Percentiles rank a stretch among this genome's conserved stretches.
Conservation (phyloP, 1,140 invertebrate species). For the Hylyphantes graminicola region DNA sequence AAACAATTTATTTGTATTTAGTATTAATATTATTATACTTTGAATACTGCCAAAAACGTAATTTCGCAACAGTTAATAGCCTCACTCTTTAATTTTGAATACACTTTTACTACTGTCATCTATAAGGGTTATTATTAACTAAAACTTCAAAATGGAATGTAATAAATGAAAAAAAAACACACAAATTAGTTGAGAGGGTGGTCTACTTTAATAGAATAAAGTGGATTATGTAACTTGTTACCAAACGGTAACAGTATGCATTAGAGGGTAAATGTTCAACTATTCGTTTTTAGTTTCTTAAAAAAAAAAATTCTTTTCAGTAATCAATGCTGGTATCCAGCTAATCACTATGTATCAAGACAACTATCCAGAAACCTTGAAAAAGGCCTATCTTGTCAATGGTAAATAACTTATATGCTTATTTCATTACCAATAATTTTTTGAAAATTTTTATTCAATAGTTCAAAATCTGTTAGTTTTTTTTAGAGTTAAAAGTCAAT, state of each 20-base stretch:
- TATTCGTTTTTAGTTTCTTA: neutral
- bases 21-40: no score
- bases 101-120: no score
- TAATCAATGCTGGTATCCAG: conserved; percentile 44
- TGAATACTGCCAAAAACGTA: no score
- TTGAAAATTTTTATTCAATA: neutral
- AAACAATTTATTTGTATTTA: no score
- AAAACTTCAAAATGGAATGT: no score
- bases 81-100: no score
- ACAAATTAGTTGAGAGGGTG: neutral
- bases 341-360: conserved; percentile 53
- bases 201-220: no score
- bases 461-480: neutral
- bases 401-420: neutral
- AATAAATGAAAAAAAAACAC: no score
- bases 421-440: neutral
- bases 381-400: conserved; percentile 47
- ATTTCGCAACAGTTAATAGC: no score
- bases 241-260: no score
- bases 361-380: conserved; percentile 48
- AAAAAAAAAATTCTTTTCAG: conserved; percentile 4
- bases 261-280: neutral
- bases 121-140: no score
- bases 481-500: neutral
- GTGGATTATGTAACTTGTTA: no score